Evolutionary conservation across 1,140 invertebrate species (phyloP).

Genomic region (Aradophagus sp.): DNA sequence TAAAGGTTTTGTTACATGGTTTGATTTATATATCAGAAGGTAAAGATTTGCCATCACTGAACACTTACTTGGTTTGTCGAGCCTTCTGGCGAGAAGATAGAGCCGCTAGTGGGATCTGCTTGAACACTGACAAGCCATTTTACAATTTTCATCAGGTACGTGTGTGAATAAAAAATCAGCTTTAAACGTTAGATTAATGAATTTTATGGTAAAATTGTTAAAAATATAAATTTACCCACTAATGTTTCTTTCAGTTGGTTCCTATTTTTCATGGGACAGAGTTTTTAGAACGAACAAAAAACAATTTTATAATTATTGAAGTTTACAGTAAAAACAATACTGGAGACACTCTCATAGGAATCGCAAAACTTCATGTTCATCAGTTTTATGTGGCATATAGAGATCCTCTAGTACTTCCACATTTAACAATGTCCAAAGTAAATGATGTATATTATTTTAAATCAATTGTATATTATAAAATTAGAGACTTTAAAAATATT

Average conservation of each 20-base stretch:
- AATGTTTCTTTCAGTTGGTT: conserved; percentile 73
- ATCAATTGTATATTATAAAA: conserved; percentile 7
- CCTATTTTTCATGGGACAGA: conserved; percentile 76
- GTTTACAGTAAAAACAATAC: conserved; percentile 70
- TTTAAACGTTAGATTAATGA: too few relatives aligned
- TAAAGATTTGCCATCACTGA: conserved; percentile 66
- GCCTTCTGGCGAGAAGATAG: conserved; percentile 75
- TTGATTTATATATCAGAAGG: conserved; percentile 75
- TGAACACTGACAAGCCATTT: conserved; percentile 69
- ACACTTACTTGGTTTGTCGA: conserved; percentile 74
- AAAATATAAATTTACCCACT: too few relatives aligned
- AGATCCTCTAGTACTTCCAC: conserved; percentile 76
- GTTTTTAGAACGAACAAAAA: conserved; percentile 75
- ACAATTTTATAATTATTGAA: conserved; percentile 77
- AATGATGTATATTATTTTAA: not conserved
- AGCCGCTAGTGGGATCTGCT: conserved; percentile 71
- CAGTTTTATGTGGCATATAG: conserved; percentile 78
- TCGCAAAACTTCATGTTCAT: conserved; percentile 77
- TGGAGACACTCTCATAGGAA: conserved; percentile 73
- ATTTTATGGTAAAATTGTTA: too few relatives aligned
- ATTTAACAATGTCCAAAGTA: conserved; percentile 71
- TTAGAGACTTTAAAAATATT: too few relatives aligned
- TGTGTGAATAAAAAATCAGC: too few relatives aligned
- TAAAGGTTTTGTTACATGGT: conserved; percentile 71
- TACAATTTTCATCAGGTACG: conserved; percentile 76